A percentile compares a stretch with the other conserved stretches of the same genome.
Evolutionary conservation across 2,888 invertebrate species (phyloP).

Genomic region (Operophtera brumata): DNA sequence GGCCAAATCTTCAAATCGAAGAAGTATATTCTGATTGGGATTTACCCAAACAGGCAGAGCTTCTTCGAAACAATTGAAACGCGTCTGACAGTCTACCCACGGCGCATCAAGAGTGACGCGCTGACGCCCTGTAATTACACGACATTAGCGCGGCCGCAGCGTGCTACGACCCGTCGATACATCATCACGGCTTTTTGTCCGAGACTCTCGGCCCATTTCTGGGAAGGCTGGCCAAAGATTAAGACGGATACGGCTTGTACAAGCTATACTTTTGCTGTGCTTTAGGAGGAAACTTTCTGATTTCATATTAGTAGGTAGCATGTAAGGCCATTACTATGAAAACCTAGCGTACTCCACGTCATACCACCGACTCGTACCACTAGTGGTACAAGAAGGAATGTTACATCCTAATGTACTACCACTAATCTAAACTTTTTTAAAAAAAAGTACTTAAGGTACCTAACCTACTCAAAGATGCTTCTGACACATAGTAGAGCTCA

Average conservation of each 20-base stretch:
- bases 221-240: constrained; percentile 11
- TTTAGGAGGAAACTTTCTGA: not conserved
- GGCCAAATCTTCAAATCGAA: not conserved
- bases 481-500: no score
- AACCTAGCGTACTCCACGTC: not conserved
- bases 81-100: constrained; percentile 2
- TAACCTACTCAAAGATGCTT: no score
- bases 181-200: constrained; percentile 23
- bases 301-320: no score
- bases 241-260: not conserved
- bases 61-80: constrained; percentile 1
- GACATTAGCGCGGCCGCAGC: constrained; percentile 13
- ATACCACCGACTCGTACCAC: no score
- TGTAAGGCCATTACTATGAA: not conserved
- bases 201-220: constrained; percentile 14
- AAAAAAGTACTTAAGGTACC: no score
- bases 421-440: no score
- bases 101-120: not conserved
- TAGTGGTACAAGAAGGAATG: no score
- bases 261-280: not conserved
- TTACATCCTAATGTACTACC: no score
- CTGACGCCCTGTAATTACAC: constrained; percentile 15
- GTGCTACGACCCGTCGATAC: constrained; percentile 6
- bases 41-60: not conserved
- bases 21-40: not conserved